Conservation (phyloP, 2,888 invertebrate species). For the Phaedon cochleariae region DNA sequence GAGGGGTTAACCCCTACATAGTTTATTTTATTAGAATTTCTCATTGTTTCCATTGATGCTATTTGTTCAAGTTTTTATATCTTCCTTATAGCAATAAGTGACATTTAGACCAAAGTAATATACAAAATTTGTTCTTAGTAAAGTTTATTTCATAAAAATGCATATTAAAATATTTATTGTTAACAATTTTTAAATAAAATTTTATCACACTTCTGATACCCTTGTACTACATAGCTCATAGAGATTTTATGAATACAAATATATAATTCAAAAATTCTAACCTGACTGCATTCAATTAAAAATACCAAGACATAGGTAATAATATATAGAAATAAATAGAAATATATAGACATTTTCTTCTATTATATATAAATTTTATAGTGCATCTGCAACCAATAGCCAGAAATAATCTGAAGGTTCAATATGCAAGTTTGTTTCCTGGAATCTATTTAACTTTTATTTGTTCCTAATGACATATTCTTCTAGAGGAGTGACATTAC, state of each 20-base stretch:
- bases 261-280: no score
- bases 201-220: slow-evolving; percentile 28
- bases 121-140: not conserved
- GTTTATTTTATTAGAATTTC: slow-evolving; percentile 13
- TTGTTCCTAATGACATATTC: no score
- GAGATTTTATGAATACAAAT: not conserved
- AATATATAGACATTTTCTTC: no score
- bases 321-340: no score
- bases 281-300: no score
- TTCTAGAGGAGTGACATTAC: no score
- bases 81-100: not conserved
- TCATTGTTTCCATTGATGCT: slow-evolving; percentile 7
- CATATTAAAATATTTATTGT: slow-evolving; percentile 35
- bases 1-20: slow-evolving; percentile 57
- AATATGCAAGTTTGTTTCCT: no score
- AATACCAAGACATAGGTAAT: no score
- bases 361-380: no score
- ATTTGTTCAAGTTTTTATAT: slow-evolving; percentile 1
- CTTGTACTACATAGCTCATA: not conserved
- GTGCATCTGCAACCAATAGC: no score
- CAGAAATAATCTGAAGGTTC: no score
- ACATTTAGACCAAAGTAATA: not conserved
- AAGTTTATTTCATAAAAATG: slow-evolving; percentile 34
- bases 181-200: slow-evolving; percentile 14
- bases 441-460: no score